Conservation (phyloP, 2,888 invertebrate species). For the Cosmia trapezina region DNA sequence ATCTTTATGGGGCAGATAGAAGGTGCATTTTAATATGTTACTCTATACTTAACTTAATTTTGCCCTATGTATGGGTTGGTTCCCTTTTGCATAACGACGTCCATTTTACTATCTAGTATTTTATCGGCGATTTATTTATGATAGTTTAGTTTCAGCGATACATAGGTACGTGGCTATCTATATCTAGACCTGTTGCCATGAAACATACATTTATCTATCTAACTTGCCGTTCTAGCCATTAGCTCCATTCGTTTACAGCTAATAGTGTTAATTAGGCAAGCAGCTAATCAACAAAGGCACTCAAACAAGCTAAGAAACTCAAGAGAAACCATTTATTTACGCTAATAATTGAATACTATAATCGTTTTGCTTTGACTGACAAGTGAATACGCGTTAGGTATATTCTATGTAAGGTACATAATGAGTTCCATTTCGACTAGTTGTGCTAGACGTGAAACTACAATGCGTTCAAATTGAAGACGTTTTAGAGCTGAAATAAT, state of each 20-base stretch:
- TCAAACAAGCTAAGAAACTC: slow-evolving; percentile 28
- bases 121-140: background rate
- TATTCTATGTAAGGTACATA: background rate
- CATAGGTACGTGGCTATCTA: background rate
- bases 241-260: slow-evolving; percentile 37
- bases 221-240: slow-evolving; percentile 27
- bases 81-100: too few relatives aligned
- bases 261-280: slow-evolving; percentile 53
- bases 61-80: too few relatives aligned
- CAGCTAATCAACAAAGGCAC: slow-evolving; percentile 46
- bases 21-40: too few relatives aligned
- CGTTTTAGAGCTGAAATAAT: slow-evolving; percentile 16
- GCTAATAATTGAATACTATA: slow-evolving; percentile 43
- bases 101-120: too few relatives aligned
- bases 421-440: slow-evolving; percentile 22
- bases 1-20: too few relatives aligned
- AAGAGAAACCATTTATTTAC: slow-evolving; percentile 43
- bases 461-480: slow-evolving; percentile 14
- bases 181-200: slow-evolving; percentile 1
- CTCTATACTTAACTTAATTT: too few relatives aligned
- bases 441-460: slow-evolving; percentile 21
- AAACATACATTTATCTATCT: slow-evolving; percentile 11
- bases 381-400: slow-evolving; percentile 18
- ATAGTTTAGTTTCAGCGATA: background rate
- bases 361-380: slow-evolving; percentile 19